Conservation (phyloP, 2,113 vertebrate genomes). For the Orthonyx spaldingii region DNA sequence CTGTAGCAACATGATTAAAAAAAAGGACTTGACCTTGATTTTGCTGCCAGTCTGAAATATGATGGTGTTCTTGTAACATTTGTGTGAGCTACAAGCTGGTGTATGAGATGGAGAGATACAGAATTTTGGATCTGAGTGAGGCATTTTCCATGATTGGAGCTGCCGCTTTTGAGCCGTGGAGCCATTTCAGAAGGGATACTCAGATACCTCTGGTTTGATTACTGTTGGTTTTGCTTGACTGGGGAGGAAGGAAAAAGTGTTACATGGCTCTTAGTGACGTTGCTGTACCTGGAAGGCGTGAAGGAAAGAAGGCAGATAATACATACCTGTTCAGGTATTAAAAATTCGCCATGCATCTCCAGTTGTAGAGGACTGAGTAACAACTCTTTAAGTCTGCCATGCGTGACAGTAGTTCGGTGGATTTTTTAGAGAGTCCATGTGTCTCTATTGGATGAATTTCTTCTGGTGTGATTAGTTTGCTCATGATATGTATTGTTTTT, state of each 20-base stretch:
- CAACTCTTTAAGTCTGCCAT: background rate
- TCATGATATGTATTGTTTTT: fast-evolving
- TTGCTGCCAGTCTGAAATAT: slow-evolving; percentile 31
- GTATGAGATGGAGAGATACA: background rate
- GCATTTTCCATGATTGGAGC: background rate
- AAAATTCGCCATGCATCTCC: background rate
- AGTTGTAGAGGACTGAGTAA: background rate
- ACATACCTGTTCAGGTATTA: background rate
- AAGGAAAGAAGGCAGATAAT: background rate
- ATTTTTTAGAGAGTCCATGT: background rate
- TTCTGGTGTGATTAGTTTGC: background rate
- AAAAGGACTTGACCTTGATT: slow-evolving; percentile 18
- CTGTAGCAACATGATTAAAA: background rate
- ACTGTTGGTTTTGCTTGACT: background rate
- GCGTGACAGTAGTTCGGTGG: background rate
- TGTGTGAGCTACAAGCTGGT: background rate
- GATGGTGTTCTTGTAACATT: background rate
- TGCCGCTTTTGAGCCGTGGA: background rate
- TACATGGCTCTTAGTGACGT: background rate
- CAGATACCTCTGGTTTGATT: background rate
- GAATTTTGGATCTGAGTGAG: background rate
- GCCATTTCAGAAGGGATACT: background rate
- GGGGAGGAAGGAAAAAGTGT: background rate
- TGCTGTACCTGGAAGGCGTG: background rate
- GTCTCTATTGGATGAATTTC: background rate